Conservation (phyloP, 2,888 invertebrate genomes). For the Athalia cordata region DNA sequence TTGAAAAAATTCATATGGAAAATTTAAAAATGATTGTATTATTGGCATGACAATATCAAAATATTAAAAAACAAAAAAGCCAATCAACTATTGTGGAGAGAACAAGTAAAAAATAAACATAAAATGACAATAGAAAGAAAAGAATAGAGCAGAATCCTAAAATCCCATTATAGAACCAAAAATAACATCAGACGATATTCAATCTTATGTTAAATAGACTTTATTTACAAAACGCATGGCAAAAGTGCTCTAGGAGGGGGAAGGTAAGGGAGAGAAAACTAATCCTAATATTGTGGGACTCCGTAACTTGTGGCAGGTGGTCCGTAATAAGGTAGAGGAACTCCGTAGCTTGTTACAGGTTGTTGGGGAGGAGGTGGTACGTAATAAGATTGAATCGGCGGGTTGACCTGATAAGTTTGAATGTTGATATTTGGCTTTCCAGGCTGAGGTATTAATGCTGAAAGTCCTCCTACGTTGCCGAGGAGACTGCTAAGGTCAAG, state of each 20-base stretch:
- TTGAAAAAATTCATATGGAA: too few species aligned
- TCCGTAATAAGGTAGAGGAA: slow-evolving; percentile 48
- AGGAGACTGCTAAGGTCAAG: slow-evolving; percentile 50
- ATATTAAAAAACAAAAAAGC: neutral
- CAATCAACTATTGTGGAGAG: too few species aligned
- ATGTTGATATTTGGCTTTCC: slow-evolving; percentile 17
- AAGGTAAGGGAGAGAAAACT: neutral
- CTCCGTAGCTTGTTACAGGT: slow-evolving; percentile 43
- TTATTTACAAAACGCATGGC: slow-evolving; percentile 36
- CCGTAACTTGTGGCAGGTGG: slow-evolving; percentile 49
- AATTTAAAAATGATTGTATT: neutral
- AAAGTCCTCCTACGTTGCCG: slow-evolving; percentile 26
- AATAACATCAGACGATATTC: neutral
- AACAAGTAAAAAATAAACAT: neutral
- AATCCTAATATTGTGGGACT: slow-evolving; percentile 44
- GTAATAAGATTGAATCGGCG: neutral
- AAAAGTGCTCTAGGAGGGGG: neutral
- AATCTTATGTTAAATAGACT: slow-evolving; percentile 39
- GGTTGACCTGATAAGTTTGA: slow-evolving; percentile 41
- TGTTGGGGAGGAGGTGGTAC: neutral
- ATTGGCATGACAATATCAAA: neutral
- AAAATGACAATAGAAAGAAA: neutral
- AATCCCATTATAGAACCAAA: neutral
- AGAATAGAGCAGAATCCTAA: neutral
- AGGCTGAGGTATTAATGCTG: slow-evolving; percentile 21